These are phyloP conservation scores for Drosophila nigricruria DNA, from an alignment of 2,888 invertebrate genomes.

Conservation along the genomic window DNA sequence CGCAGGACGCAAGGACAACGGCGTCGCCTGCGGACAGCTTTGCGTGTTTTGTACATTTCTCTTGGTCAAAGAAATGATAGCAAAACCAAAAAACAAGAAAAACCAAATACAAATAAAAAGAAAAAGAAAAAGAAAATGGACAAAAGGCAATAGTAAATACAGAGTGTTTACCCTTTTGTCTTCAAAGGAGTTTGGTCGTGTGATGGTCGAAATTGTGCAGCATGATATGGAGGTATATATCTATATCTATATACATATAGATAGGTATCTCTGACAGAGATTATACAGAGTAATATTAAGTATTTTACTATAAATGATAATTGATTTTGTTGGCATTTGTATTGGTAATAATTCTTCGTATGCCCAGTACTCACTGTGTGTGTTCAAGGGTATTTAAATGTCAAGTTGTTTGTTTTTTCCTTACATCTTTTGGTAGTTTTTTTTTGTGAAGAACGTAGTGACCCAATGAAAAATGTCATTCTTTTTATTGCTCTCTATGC, in stretches of 20 bases:
- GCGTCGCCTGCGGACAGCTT: conserved; percentile 47
- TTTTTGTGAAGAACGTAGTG: conserved; percentile 47
- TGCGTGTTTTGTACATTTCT: conserved; percentile 66
- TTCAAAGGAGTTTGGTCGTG: conserved; percentile 44
- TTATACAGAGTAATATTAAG: background rate
- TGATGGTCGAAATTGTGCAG: conserved; percentile 35
- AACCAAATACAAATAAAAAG: conserved; percentile 6
- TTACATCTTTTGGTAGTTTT: conserved; percentile 48
- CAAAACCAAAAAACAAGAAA: conserved; percentile 7
- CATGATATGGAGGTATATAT: background rate
- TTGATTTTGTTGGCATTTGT: background rate
- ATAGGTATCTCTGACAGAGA: background rate
- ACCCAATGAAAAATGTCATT: conserved; percentile 54
- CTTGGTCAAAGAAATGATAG: conserved; percentile 48
- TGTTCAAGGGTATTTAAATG: conserved; percentile 20
- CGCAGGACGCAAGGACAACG: conserved; percentile 33
- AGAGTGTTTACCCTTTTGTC: conserved; percentile 69
- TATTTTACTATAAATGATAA: background rate
- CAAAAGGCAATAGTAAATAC: conserved; percentile 60
- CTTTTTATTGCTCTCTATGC: conserved; percentile 66
- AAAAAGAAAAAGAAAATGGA: conserved; percentile 3
- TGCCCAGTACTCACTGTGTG: background rate
- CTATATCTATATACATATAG: conserved; percentile 1
- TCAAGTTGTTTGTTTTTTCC: conserved; percentile 22
- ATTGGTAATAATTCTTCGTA: background rate